Conservation (phyloP, 2,888 invertebrate species). For the Rhingia rostrata region DNA sequence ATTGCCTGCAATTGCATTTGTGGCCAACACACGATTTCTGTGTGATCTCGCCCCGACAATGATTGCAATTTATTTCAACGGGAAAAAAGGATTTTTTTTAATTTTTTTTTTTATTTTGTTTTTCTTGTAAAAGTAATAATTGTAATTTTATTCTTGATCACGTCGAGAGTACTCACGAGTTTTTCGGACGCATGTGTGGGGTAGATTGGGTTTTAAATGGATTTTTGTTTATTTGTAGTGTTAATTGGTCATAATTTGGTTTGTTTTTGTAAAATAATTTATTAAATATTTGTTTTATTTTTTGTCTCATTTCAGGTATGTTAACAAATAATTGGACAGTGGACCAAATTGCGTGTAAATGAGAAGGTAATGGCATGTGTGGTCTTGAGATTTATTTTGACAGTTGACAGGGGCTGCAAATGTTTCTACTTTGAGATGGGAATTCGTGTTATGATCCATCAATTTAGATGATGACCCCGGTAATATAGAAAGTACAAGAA, state of each 20-base stretch:
- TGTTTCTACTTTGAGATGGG: too few relatives aligned
- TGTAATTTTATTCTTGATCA: slow-evolving; percentile 4
- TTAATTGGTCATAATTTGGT: slow-evolving; percentile 29
- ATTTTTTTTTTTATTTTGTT: not conserved
- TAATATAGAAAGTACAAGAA: too few relatives aligned
- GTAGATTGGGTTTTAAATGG: slow-evolving; percentile 17
- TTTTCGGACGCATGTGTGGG: not conserved
- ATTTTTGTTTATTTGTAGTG: slow-evolving; percentile 21
- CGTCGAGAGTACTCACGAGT: not conserved
- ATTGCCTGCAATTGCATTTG: slow-evolving; percentile 59
- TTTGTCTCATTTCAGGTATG: slow-evolving; percentile 64
- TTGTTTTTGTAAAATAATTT: slow-evolving; percentile 34
- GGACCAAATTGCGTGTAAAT: too few relatives aligned
- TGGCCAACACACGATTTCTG: slow-evolving; percentile 25
- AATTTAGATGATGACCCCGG: too few relatives aligned
- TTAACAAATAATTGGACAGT: slow-evolving; percentile 19
- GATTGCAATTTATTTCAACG: slow-evolving; percentile 59
- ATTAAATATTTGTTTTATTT: slow-evolving; percentile 36
- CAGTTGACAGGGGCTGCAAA: not conserved
- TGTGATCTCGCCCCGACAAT: slow-evolving; percentile 62
- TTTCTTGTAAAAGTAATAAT: slow-evolving; percentile 37
- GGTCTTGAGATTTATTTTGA: not conserved
- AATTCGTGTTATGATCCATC: too few relatives aligned
- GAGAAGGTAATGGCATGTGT: not conserved
- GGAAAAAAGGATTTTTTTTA: not conserved